Percentiles rank a stretch among this genome's conserved stretches.
Conservation (phyloP, 1,140 invertebrate genomes). For the Hestina assimilis region DNA sequence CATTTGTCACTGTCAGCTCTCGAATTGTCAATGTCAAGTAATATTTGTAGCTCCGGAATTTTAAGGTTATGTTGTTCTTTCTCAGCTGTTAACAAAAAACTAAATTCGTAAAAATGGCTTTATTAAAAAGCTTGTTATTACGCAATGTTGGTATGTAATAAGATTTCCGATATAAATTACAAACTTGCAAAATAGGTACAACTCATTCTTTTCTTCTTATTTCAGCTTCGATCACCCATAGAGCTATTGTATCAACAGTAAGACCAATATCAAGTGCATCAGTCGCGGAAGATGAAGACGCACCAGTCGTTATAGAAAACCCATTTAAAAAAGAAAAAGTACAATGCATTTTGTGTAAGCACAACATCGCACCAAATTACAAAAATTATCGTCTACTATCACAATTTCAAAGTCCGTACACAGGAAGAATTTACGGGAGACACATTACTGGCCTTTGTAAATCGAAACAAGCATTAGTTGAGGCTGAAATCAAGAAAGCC, state of each 20-base stretch:
- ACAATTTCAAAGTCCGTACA: conserved; percentile 96
- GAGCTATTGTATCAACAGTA: conserved; percentile 27
- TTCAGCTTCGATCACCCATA: conserved; percentile 44
- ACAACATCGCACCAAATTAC: conserved; percentile 91
- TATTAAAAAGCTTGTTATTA: conserved; percentile 13
- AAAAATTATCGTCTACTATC: conserved; percentile 95
- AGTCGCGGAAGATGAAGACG: conserved; percentile 52
- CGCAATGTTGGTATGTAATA: conserved; percentile 16
- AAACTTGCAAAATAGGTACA: too few species aligned
- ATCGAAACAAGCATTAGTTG: conserved; percentile 84
- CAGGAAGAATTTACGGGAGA: conserved; percentile 92
- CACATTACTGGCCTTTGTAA: conserved; percentile 95
- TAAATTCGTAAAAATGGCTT: conserved; percentile 10
- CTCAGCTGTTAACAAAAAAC: not conserved
- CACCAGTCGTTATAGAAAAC: conserved; percentile 86
- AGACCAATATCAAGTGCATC: conserved; percentile 32
- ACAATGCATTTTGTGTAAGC: conserved; percentile 92
- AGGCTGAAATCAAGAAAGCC: conserved; percentile 85
- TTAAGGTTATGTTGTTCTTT: conserved; percentile 13
- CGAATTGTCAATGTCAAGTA: not conserved
- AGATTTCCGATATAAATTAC: too few species aligned
- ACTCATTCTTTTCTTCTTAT: conserved; percentile 8
- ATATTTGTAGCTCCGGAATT: not conserved
- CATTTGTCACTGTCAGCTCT: too few species aligned
- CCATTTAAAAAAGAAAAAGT: conserved; percentile 87